A percentile compares a stretch with the other conserved stretches of the same genome.
phyloP scores from a whole-genome alignment of 2,113 vertebrate genomes.

The Leptosomus discolor region DNA sequence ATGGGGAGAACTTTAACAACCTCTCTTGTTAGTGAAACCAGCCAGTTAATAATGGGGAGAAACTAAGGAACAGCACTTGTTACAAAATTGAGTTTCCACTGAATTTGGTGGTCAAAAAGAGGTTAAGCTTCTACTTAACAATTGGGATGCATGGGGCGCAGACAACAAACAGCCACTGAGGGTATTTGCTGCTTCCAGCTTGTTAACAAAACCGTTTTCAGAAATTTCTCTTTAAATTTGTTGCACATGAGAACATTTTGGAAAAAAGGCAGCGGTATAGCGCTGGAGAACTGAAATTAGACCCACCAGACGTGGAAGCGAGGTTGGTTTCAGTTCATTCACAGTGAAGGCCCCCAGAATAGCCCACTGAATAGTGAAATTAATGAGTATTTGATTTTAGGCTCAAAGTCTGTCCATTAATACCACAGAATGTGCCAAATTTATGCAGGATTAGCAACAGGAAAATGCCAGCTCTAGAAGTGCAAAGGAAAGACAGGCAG shows the following conservation, averaged over 20 bases:
- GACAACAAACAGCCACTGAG: neutral
- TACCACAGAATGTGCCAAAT: neutral
- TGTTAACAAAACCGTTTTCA: neutral
- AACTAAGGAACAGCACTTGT: neutral
- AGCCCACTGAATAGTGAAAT: neutral
- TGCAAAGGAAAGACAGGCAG: neutral
- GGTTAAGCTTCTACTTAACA: neutral
- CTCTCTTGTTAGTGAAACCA: neutral
- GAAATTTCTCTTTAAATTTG: neutral
- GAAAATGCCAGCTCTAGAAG: neutral
- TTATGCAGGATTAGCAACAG: neutral
- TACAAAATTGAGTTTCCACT: neutral
- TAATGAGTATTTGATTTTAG: neutral
- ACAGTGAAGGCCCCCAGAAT: rapidly evolving
- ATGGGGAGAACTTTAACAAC: neutral
- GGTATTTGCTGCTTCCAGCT: neutral
- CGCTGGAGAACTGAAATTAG: neutral
- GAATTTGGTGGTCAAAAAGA: neutral
- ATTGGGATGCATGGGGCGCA: neutral
- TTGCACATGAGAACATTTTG: neutral
- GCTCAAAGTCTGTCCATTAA: neutral
- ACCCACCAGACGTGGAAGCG: neutral
- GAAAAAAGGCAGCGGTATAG: neutral
- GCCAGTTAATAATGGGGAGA: neutral
- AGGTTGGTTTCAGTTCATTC: neutral